A percentile compares a stretch with the other conserved stretches of the same genome.
Evolutionary conservation across 1,140 invertebrate genomes (phyloP).

Genomic region (Aricia agestis): DNA sequence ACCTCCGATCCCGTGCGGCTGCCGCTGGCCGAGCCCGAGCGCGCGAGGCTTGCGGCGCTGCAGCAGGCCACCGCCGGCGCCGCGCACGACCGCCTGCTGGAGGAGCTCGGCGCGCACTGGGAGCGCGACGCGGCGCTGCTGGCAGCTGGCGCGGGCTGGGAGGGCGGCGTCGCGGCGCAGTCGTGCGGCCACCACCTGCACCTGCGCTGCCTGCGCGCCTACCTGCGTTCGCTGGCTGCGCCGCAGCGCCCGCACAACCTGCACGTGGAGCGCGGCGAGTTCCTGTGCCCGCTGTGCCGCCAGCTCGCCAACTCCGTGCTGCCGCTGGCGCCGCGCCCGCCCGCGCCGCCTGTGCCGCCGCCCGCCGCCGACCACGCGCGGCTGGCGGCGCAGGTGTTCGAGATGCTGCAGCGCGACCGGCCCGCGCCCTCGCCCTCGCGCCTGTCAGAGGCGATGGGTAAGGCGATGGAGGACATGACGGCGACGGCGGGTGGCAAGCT

Average conservation of each 20-base stretch:
- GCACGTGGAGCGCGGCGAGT: conserved; percentile 90
- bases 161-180: conserved; percentile 95
- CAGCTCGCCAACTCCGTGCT: conserved; percentile 95
- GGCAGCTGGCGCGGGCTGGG: conserved; percentile 92
- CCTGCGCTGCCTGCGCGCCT: conserved; percentile 93
- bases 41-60: conserved; percentile 80
- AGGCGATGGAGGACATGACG: conserved; percentile 96
- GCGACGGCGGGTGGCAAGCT: conserved; percentile 80
- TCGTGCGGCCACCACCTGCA: conserved; percentile 98
- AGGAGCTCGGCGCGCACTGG: conserved; percentile 82
- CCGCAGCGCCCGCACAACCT: conserved; percentile 85
- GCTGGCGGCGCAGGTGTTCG: conserved; percentile 26
- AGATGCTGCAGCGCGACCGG: conserved; percentile 80
- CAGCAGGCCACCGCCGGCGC: conserved; percentile 79
- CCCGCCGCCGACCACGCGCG: conserved; percentile 40
- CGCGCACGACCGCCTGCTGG: conserved; percentile 82
- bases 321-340: conserved; percentile 89
- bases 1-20: conserved; percentile 41
- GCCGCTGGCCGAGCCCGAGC: conserved; percentile 73
- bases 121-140: conserved; percentile 86
- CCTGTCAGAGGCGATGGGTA: conserved; percentile 86
- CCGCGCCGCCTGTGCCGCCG: conserved; percentile 78
- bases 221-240: conserved; percentile 87
- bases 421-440: conserved; percentile 80
- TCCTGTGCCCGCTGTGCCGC: conserved; percentile 94